These are phyloP conservation scores for Diglossa brunneiventris DNA, from an alignment of 2,113 vertebrate species.

Conservation along the genomic window DNA sequence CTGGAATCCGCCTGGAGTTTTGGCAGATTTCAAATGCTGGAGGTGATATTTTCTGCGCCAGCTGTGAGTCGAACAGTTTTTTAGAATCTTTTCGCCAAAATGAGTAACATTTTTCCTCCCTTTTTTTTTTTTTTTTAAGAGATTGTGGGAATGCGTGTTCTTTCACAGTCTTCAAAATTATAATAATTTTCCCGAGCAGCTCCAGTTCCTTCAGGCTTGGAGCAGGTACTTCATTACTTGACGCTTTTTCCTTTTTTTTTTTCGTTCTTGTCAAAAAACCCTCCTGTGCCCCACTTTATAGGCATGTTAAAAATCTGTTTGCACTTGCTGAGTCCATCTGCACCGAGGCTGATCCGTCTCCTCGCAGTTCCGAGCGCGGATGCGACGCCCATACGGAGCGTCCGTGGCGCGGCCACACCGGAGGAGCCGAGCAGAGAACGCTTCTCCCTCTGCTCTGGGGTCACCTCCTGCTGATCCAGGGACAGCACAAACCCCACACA, in stretches of 20 bases:
- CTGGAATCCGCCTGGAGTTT: background rate
- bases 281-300: background rate
- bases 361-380: accelerated
- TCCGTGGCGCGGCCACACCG: background rate
- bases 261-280: background rate
- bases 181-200: background rate
- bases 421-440: background rate
- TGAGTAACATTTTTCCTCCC: background rate
- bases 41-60: background rate
- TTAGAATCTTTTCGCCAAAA: background rate
- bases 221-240: background rate
- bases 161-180: background rate
- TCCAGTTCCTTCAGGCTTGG: background rate
- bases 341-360: background rate
- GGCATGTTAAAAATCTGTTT: conserved; percentile 23
- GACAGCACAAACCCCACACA: background rate
- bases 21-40: background rate
- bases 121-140: background rate
- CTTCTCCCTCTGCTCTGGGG: background rate
- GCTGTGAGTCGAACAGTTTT: background rate
- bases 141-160: background rate
- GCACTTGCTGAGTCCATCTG: conserved; percentile 38
- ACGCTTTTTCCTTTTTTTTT: accelerated
- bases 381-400: background rate
- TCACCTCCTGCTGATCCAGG: background rate